These are phyloP conservation scores for Lithophane socia DNA, from an alignment of 2,888 invertebrate species.

Conservation along the genomic window DNA sequence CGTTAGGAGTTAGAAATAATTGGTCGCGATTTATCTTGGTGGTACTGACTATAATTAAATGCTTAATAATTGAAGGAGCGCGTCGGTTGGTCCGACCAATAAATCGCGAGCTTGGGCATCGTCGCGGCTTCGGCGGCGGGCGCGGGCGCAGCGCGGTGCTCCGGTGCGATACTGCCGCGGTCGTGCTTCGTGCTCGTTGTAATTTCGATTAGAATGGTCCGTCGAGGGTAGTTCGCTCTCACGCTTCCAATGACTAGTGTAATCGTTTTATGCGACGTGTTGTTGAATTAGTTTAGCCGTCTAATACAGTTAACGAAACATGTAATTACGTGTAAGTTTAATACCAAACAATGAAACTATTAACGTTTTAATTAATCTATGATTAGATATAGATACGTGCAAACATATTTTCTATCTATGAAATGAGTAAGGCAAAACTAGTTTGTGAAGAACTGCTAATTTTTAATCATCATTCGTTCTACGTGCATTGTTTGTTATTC, in stretches of 20 bases:
- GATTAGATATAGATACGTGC: neutral
- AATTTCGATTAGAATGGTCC: slow-evolving; percentile 82
- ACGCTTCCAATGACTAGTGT: slow-evolving; percentile 85
- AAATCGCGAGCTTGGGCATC: slow-evolving; percentile 73
- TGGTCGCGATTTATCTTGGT: slow-evolving; percentile 84
- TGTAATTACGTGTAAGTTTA: slow-evolving; percentile 48
- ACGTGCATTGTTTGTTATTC: neutral
- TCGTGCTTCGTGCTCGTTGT: slow-evolving; percentile 86
- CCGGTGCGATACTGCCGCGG: slow-evolving; percentile 79
- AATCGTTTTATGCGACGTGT: slow-evolving; percentile 81
- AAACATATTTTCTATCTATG: slow-evolving; percentile 9
- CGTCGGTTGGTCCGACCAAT: slow-evolving; percentile 78
- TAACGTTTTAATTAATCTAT: slow-evolving; percentile 23
- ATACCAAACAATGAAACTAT: slow-evolving; percentile 35
- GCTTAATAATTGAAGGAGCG: slow-evolving; percentile 86
- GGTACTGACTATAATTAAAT: slow-evolving; percentile 86
- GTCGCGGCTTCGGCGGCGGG: slow-evolving; percentile 48
- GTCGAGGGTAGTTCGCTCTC: slow-evolving; percentile 85
- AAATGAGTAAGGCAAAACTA: neutral
- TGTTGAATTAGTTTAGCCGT: slow-evolving; percentile 76
- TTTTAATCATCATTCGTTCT: neutral
- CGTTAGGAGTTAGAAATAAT: slow-evolving; percentile 87
- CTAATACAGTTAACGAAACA: slow-evolving; percentile 64
- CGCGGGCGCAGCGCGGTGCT: slow-evolving; percentile 67
- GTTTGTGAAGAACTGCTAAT: neutral